Conservation (phyloP, 2,797 vertebrate species). For the Sandelia bainsii region DNA sequence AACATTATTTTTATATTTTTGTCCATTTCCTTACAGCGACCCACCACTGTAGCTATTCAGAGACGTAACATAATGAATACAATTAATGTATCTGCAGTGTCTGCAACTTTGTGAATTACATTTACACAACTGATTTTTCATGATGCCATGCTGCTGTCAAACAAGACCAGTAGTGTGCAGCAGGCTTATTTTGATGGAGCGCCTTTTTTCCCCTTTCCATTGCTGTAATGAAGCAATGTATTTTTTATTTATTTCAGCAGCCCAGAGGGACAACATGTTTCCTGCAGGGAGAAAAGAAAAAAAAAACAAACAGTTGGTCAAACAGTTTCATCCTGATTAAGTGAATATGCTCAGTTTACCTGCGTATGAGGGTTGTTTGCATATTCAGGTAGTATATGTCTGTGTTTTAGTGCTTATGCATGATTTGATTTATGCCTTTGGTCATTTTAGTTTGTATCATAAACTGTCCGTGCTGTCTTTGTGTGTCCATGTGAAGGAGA, state of each 20-base stretch:
- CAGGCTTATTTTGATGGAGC: slow-evolving; percentile 54
- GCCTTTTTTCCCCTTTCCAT: slow-evolving; percentile 40
- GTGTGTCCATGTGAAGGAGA: neutral
- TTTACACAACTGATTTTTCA: slow-evolving; percentile 37
- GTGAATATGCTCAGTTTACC: slow-evolving; percentile 39
- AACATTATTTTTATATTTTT: neutral
- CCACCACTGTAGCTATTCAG: neutral
- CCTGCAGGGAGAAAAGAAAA: slow-evolving; percentile 49
- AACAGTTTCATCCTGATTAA: slow-evolving; percentile 66
- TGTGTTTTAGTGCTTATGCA: slow-evolving; percentile 39
- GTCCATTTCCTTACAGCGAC: neutral
- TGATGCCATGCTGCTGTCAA: slow-evolving; percentile 43
- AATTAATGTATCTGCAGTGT: slow-evolving; percentile 30
- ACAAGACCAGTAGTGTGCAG: slow-evolving; percentile 26
- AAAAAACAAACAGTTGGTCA: slow-evolving; percentile 24
- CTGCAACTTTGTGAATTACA: slow-evolving; percentile 32
- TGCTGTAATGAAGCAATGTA: slow-evolving; percentile 53
- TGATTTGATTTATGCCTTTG: slow-evolving; percentile 36
- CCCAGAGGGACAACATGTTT: slow-evolving; percentile 62
- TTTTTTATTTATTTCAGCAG: slow-evolving; percentile 53
- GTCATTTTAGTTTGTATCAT: slow-evolving; percentile 26
- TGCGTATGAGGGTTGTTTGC: slow-evolving; percentile 38
- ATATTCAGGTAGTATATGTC: slow-evolving; percentile 32
- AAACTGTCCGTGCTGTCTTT: slow-evolving; percentile 34
- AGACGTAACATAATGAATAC: slow-evolving; percentile 8